Base-by-base conservation (phyloP, 2,888 invertebrate species). In the Rhamphomyia laevipes region DNA sequence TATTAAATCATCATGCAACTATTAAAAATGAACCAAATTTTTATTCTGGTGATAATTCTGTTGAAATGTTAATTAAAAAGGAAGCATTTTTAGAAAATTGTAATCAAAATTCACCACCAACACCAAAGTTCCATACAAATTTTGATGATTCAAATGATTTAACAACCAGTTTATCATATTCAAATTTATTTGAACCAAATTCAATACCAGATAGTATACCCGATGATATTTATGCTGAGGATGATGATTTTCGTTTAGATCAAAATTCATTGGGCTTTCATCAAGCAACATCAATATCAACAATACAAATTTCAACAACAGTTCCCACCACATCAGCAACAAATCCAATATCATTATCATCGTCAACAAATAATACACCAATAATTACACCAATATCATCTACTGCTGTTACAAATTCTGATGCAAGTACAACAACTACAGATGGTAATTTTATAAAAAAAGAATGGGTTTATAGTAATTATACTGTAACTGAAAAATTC, bases 401-500 rank as follows among this genome's bases (percentile, higher is more conserved):
- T 9, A 11, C 30, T 13, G 7, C 35, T 13, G 9, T 27, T 27
- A 27, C 23, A 27, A 27, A 27, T 27, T 66, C 67, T 27, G 23
- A 27, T 27, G 9, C 9, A 27, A 27, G 7, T 27, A 7, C 38
- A 17, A 31, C 31, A 43, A 67, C 68, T 21, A 68, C 63, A 43
- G 68, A 68, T 50, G 68, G 65, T 10, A 69, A 69, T 51, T 68
- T 67, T 52, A 68, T 68, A 18, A 67, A 67, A 18, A 68, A 69
- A 58, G 69, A 69, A 57, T 68, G 69, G 69, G 67, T 63, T 30
- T 68, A 67, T 47, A 61, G 64, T 33, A 65, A 61, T 50, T 69
- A 68, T 53, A 62, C 64, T 52, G 67, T 68, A 60, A 67, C 66
- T 45, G 66, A 66, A 17, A 68, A 68, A 51, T 68, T 68, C 46